A percentile compares a stretch with the other conserved stretches of the same genome.
phyloP scores from a whole-genome alignment of 2,113 vertebrate genomes.

The Chamaea fasciata region DNA sequence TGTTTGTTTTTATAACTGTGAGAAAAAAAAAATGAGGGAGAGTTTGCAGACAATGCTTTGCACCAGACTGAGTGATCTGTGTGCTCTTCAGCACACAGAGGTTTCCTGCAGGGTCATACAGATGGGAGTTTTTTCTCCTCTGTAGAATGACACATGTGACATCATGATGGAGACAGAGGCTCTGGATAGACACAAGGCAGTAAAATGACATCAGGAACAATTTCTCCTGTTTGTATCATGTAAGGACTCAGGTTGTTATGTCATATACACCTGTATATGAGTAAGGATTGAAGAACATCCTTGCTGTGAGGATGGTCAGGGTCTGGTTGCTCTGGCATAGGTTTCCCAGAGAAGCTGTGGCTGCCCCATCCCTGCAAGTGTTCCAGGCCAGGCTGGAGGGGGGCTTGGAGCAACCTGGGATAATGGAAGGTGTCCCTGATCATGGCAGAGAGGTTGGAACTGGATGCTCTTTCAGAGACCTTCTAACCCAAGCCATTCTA shows the following conservation, averaged over 20 bases:
- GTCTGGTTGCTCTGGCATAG: not conserved
- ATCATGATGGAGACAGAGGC: not conserved
- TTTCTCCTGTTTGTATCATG: rapidly evolving
- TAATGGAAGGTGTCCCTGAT: not conserved
- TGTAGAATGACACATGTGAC: not conserved
- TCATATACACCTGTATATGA: not conserved
- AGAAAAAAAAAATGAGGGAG: not conserved
- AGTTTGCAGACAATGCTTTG: not conserved
- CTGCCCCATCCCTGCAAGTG: not conserved
- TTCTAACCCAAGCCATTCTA: not conserved
- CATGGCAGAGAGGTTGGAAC: not conserved
- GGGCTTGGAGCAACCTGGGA: not conserved
- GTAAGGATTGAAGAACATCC: not conserved
- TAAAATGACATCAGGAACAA: not conserved
- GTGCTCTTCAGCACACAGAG: not conserved
- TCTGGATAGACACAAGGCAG: not conserved
- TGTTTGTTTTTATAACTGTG: not conserved
- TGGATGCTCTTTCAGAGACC: not conserved
- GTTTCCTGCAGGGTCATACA: not conserved
- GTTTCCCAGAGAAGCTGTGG: not conserved
- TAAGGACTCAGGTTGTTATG: not conserved
- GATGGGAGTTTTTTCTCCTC: not conserved
- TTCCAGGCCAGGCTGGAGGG: not conserved
- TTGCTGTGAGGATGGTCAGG: not conserved
- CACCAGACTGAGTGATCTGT: not conserved